Percentiles rank a stretch among this genome's conserved stretches.
Conservation (phyloP, 2,113 vertebrate species). For the Holacanthus passer region DNA sequence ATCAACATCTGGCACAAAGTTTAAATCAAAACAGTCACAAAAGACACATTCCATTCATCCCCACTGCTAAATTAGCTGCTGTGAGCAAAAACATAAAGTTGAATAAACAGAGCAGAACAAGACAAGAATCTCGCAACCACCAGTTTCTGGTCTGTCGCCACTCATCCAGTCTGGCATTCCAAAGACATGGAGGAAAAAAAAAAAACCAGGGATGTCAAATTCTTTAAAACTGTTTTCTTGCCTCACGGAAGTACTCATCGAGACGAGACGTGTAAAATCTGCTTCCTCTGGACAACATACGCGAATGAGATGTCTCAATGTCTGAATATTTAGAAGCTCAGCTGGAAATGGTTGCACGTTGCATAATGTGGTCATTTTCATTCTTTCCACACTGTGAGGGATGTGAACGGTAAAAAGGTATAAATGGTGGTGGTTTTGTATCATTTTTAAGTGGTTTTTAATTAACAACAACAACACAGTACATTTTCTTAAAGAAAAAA, state of each 20-base stretch:
- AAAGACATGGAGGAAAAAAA: background rate
- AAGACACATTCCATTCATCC: conserved; percentile 48
- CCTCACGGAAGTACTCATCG: background rate
- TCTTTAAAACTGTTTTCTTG: conserved; percentile 16
- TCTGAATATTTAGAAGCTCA: background rate
- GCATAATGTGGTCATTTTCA: background rate
- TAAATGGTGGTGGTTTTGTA: no score
- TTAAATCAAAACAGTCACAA: conserved; percentile 18
- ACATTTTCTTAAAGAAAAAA: background rate
- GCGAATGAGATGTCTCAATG: no score
- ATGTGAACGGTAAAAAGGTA: background rate
- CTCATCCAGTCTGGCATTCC: conserved; percentile 55
- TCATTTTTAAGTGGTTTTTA: no score
- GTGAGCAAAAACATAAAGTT: conserved; percentile 7
- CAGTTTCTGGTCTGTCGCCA: conserved; percentile 38
- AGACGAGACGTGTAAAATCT: background rate
- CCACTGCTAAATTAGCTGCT: conserved; percentile 37
- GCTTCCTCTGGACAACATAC: background rate
- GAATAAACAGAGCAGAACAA: conserved; percentile 7
- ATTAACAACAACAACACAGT: no score
- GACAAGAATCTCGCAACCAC: conserved; percentile 38
- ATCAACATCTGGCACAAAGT: conserved; percentile 29
- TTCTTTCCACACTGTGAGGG: background rate
- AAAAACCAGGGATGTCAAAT: conserved; percentile 2
- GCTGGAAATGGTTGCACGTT: background rate